These are phyloP conservation scores for Sebastes trivittatus DNA, from an alignment of 2,797 vertebrate genomes.

Conservation along the genomic window DNA sequence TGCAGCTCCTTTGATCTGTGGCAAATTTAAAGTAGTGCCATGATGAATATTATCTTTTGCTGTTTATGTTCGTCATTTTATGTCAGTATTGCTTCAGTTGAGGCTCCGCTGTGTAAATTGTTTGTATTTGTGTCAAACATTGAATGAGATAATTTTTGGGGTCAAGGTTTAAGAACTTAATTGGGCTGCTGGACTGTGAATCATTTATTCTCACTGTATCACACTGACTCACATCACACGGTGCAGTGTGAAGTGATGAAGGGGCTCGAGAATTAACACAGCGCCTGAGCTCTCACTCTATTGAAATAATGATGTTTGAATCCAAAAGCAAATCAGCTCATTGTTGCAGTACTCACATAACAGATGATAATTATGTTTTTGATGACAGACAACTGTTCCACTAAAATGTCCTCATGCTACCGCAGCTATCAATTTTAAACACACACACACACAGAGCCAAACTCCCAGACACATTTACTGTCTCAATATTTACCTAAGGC, in stretches of 20 bases:
- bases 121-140: background rate
- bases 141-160: background rate
- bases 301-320: background rate
- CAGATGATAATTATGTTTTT: background rate
- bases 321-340: background rate
- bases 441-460: background rate
- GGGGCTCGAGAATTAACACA: background rate
- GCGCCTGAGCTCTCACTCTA: background rate
- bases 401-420: background rate
- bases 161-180: background rate
- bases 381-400: background rate
- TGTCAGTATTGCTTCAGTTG: background rate
- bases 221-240: background rate
- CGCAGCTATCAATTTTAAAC: background rate
- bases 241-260: background rate
- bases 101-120: background rate
- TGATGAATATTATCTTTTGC: background rate
- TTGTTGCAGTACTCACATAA: background rate
- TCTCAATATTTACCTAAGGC: slow-evolving; percentile 38
- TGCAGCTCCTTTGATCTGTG: background rate
- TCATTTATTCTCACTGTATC: background rate
- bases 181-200: background rate
- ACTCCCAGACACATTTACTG: slow-evolving; percentile 13
- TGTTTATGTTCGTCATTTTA: background rate
- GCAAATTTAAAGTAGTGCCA: background rate